phyloP scores from a whole-genome alignment of 2,888 invertebrate genomes.

The Pyralis farinalis region DNA sequence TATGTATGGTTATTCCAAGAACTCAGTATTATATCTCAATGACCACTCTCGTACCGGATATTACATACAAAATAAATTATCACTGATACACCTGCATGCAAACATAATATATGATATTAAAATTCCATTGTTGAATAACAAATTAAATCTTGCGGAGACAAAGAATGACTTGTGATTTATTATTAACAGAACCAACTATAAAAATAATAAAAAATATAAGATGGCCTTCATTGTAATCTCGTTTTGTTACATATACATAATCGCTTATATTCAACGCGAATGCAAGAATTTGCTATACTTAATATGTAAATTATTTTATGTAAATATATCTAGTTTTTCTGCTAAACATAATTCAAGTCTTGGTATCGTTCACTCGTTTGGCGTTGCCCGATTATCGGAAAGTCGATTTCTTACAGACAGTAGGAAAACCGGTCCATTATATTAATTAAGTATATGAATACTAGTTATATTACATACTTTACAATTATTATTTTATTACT shows the following conservation, averaged over 20 bases:
- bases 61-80: background rate
- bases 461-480: background rate
- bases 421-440: background rate
- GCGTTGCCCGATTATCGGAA: background rate
- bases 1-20: background rate
- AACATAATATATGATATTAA: background rate
- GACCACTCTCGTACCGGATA: background rate
- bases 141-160: background rate
- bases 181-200: background rate
- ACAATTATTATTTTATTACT: background rate
- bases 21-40: background rate
- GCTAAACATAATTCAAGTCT: background rate
- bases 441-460: background rate
- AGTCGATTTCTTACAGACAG: background rate
- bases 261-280: background rate
- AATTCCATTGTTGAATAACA: background rate
- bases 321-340: background rate
- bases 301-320: conserved; percentile 3
- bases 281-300: conserved; percentile 5
- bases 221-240: background rate
- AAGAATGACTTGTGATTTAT: background rate
- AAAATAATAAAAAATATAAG: background rate
- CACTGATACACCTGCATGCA: background rate
- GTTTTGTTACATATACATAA: background rate
- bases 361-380: background rate